Evolutionary conservation across 2,888 invertebrate genomes (phyloP), one percentile per base, ranked within the genome.

Genomic region (Melinaea marsaeus): DNA sequence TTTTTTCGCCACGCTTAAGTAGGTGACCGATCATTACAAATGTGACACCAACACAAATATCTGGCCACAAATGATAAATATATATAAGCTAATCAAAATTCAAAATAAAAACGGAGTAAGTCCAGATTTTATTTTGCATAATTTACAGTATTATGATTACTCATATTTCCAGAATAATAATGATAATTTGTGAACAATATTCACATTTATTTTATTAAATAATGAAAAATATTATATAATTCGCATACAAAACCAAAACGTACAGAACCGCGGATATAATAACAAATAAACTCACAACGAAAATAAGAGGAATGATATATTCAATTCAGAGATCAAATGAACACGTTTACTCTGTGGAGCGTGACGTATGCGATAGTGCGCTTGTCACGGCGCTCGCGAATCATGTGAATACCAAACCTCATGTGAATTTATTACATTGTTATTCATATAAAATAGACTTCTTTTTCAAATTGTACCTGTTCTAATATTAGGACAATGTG

Each of bases 261-360:
- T n/a, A 48, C 37, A 4, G 37, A 47, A 48, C 11, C 48, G 48
- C 9, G n/a, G 48, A 48, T 34, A 37, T 35, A 46, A 58, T 32
- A 6, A 9, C 34, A 35, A 51, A 37, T 51, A 22, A 59, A 47
- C 33, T 46, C 55, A 58, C 57, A 64, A 60, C 60, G 51, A 42
- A 60, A 51, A 60, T 60, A 64, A 58, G 58, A 64, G 55, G 47
- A 42, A 47, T 61, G 58, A 64, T 64, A 64, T 58, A 64, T 64
- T 64, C 61, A 64, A 64, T 64, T 64, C 61, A 55, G 58, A 61
- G 61, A 64, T 64, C 64, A 61, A 64, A 64, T 64, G 64, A 61
- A 64, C 64, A 61, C 64, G 61, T 64, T 64, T 64, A 64, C 55
- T 55, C 58, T 61, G 42, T 42, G 32, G 57, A 57, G 63, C 60